Percentiles rank a stretch among this genome's conserved stretches.
phyloP scores from a whole-genome alignment of 2,797 vertebrate species.

The Sebastes wilsoni region DNA sequence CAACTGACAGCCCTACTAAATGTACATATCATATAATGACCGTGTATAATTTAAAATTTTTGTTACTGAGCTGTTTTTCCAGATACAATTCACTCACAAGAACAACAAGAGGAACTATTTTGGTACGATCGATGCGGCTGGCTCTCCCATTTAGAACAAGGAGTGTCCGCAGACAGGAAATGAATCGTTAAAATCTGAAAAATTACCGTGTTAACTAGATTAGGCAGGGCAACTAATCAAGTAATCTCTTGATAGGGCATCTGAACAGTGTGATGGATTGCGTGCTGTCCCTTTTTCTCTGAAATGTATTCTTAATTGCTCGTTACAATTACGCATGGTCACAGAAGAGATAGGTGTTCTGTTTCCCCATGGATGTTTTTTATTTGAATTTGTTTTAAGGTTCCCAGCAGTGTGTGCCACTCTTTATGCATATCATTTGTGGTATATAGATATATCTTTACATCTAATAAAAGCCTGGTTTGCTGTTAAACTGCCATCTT shows the following conservation, averaged over 20 bases:
- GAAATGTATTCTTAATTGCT: conserved; percentile 77
- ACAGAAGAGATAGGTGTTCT: conserved; percentile 49
- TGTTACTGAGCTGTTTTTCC: neutral
- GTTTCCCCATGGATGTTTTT: conserved; percentile 44
- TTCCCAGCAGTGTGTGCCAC: neutral
- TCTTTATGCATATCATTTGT: conserved; percentile 2
- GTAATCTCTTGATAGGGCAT: conserved; percentile 80
- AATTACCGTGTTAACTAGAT: conserved; percentile 81
- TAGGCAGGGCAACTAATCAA: conserved; percentile 82
- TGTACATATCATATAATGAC: neutral
- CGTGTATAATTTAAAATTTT: neutral
- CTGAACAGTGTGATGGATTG: conserved; percentile 78
- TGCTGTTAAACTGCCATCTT: neutral
- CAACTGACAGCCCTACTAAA: neutral
- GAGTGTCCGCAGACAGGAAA: conserved; percentile 49
- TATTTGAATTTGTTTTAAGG: conserved; percentile 45
- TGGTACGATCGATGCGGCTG: conserved; percentile 9
- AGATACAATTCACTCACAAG: neutral
- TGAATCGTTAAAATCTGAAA: conserved; percentile 78
- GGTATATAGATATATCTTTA: neutral
- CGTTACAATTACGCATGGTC: conserved; percentile 66
- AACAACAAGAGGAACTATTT: conserved; percentile 24
- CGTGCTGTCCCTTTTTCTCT: conserved; percentile 49
- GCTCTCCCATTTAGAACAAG: conserved; percentile 20
- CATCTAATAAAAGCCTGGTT: neutral